phyloP scores from a whole-genome alignment of 2,888 invertebrate genomes.

The Nemurella pictetii region DNA sequence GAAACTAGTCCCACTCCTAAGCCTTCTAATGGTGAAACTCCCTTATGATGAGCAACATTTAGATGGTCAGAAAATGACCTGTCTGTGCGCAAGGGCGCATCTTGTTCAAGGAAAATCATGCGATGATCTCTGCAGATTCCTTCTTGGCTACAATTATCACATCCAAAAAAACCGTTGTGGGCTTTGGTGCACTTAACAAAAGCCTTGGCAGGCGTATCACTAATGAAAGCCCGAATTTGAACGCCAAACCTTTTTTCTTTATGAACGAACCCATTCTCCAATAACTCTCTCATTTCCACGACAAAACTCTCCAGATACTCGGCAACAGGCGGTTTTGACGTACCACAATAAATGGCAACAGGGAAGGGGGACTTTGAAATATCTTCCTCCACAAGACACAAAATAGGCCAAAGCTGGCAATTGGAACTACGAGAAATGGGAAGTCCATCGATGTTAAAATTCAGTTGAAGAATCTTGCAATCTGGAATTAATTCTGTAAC shows the following conservation, averaged over 20 bases:
- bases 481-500: no score
- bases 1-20: constrained; percentile 31
- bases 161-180: constrained; percentile 36
- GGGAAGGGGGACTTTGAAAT: constrained; percentile 43
- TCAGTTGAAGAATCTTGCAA: no score
- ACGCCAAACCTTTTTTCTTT: neutral
- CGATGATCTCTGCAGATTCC: neutral
- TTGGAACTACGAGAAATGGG: constrained; percentile 29
- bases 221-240: constrained; percentile 15
- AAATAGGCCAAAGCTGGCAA: constrained; percentile 36
- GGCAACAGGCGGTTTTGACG: constrained; percentile 41
- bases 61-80: no score
- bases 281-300: constrained; percentile 37
- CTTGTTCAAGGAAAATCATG: neutral
- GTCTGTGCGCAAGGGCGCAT: neutral
- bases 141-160: constrained; percentile 34
- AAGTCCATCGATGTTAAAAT: no score
- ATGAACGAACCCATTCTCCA: constrained; percentile 27
- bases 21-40: constrained; percentile 12
- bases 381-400: constrained; percentile 40
- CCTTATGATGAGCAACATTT: no score
- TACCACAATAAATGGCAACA: constrained; percentile 43
- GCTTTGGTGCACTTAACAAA: constrained; percentile 34
- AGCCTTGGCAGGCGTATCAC: constrained; percentile 37
- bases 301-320: constrained; percentile 42